These are phyloP conservation scores for Nemurella pictetii DNA, from an alignment of 2,888 invertebrate genomes.

Conservation along the genomic window DNA sequence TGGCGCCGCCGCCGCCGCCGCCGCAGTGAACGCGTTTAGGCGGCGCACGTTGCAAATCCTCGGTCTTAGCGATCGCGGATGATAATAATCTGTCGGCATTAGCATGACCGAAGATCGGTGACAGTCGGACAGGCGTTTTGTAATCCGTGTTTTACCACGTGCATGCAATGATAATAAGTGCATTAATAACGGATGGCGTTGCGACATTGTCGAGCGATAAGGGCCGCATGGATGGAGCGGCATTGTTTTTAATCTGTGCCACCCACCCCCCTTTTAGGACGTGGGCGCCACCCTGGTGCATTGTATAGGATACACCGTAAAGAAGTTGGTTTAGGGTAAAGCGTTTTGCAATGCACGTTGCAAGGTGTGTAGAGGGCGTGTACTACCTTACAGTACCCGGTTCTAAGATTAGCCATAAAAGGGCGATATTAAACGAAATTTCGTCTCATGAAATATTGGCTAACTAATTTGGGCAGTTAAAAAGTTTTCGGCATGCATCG, in stretches of 20 bases:
- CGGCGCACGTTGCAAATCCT: neutral
- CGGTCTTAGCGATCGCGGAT: neutral
- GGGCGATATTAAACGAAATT: neutral
- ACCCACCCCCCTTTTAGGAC: too few relatives aligned
- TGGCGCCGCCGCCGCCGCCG: too few relatives aligned
- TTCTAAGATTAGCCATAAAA: neutral
- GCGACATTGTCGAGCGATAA: neutral
- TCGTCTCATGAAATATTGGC: conserved; percentile 12
- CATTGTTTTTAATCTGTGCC: neutral
- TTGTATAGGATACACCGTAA: neutral
- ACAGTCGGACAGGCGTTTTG: neutral
- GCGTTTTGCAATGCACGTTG: neutral
- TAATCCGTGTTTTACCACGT: neutral
- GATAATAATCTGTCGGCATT: neutral
- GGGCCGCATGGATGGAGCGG: neutral
- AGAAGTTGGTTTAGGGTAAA: neutral
- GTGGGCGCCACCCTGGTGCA: neutral
- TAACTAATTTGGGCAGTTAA: conserved; percentile 9
- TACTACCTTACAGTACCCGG: neutral
- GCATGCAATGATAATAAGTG: neutral
- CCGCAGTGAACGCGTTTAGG: neutral
- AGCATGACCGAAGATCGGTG: neutral
- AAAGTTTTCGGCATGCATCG: conserved; percentile 8
- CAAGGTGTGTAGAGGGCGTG: neutral
- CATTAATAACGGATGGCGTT: neutral